A percentile compares a stretch with the other conserved stretches of the same genome.
These are phyloP conservation scores for Tineola bisselliella DNA, from an alignment of 2,888 invertebrate species.

Conservation along the genomic window DNA sequence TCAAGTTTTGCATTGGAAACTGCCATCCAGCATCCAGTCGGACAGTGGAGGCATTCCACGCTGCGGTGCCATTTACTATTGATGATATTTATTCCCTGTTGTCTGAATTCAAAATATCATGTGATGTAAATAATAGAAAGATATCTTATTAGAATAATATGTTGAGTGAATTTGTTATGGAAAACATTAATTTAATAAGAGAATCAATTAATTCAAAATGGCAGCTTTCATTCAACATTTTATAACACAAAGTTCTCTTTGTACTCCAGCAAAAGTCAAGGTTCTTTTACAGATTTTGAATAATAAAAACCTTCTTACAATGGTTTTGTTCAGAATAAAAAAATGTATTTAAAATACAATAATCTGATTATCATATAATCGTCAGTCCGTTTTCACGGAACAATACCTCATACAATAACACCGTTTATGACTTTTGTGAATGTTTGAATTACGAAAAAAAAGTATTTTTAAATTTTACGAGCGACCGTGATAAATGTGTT, in stretches of 20 bases:
- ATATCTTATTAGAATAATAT: not conserved
- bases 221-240: constrained; percentile 8
- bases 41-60: not conserved
- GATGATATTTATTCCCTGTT: not conserved
- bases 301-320: constrained; percentile 26
- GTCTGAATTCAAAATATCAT: not conserved
- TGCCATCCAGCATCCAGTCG: constrained; percentile 32
- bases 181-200: not conserved
- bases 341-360: not conserved
- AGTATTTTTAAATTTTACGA: not conserved
- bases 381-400: not conserved
- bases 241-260: constrained; percentile 22
- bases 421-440: not conserved
- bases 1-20: constrained; percentile 59
- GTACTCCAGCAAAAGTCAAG: constrained; percentile 24
- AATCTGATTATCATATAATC: constrained; percentile 3
- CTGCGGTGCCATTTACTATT: not conserved
- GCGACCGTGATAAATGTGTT: not conserved
- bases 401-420: constrained; percentile 1
- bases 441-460: not conserved
- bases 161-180: not conserved
- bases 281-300: constrained; percentile 24
- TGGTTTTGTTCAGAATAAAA: constrained; percentile 22
- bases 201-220: constrained; percentile 12
- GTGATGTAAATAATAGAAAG: no score